Evolutionary conservation across 2,797 vertebrate genomes (phyloP).

Genomic region (Ispidina picta): DNA sequence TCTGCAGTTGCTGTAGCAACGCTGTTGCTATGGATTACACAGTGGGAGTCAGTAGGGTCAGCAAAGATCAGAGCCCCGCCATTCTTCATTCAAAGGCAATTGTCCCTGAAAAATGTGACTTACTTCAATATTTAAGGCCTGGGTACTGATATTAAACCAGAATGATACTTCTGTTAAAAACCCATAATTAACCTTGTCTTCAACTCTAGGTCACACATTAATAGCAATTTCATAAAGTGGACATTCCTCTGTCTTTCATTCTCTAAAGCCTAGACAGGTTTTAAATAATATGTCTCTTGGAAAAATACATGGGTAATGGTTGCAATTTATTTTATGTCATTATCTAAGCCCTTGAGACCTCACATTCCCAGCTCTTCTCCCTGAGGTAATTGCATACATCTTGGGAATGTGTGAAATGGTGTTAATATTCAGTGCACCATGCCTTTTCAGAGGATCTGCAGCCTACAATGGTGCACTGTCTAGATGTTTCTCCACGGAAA

Average conservation of each 20-base stretch:
- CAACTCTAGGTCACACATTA: slow-evolving; percentile 80
- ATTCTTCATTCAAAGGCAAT: slow-evolving; percentile 92
- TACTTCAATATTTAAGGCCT: slow-evolving; percentile 84
- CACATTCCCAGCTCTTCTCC: slow-evolving; percentile 74
- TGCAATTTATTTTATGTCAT: slow-evolving; percentile 91
- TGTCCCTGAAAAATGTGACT: slow-evolving; percentile 84
- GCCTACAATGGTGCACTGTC: slow-evolving; percentile 51
- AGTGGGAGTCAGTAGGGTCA: slow-evolving; percentile 80
- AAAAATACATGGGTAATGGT: slow-evolving; percentile 84
- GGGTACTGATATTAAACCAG: slow-evolving; percentile 80
- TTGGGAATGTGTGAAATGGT: slow-evolving; percentile 77
- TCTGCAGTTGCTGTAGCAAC: slow-evolving; percentile 87
- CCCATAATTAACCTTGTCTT: slow-evolving; percentile 86
- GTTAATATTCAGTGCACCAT: slow-evolving; percentile 74
- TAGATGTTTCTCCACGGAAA: slow-evolving; percentile 35
- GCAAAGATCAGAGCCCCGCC: slow-evolving; percentile 88
- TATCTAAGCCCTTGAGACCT: slow-evolving; percentile 81
- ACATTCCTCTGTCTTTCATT: slow-evolving; percentile 83
- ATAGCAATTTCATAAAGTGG: slow-evolving; percentile 86
- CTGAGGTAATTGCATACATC: slow-evolving; percentile 78
- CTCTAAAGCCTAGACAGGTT: slow-evolving; percentile 76
- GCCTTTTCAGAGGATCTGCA: slow-evolving; percentile 62
- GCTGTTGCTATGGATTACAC: slow-evolving; percentile 83
- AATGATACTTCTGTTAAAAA: slow-evolving; percentile 83
- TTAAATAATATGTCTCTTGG: slow-evolving; percentile 82